phyloP scores from a whole-genome alignment of 2,113 vertebrate species.

The Forbesichthys papilliferus region DNA sequence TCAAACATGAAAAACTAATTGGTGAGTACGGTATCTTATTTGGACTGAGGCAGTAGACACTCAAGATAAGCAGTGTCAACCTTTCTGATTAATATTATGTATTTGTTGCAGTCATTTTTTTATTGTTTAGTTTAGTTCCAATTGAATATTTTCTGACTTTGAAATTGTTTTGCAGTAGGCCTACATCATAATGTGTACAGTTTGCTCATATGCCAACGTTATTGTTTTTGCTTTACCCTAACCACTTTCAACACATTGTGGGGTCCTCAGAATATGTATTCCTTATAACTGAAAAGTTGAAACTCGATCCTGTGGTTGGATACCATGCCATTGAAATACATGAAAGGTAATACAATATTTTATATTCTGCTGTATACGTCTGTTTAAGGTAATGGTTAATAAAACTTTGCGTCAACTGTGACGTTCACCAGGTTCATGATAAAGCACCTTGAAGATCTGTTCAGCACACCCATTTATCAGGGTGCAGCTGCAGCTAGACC shows the following conservation, averaged over 20 bases:
- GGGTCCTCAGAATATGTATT: constrained; percentile 65
- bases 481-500: not conserved
- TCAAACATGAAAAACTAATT: constrained; percentile 55
- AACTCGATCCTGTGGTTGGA: constrained; percentile 65
- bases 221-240: constrained; percentile 4
- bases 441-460: constrained; percentile 76
- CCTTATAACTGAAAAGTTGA: constrained; percentile 62
- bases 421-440: constrained; percentile 84
- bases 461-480: constrained; percentile 29
- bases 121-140: not conserved
- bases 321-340: constrained; percentile 75
- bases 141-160: not conserved
- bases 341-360: constrained; percentile 59
- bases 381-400: not conserved
- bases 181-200: not conserved
- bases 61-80: not conserved
- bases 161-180: not conserved
- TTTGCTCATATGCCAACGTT: not conserved
- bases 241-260: not conserved
- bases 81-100: not conserved
- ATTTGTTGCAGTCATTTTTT: not conserved
- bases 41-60: no score
- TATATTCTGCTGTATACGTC: not conserved
- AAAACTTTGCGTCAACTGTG: not conserved
- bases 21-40: constrained; percentile 51